Conservation (phyloP, 2,113 vertebrate species). For the Noturus placidus region DNA sequence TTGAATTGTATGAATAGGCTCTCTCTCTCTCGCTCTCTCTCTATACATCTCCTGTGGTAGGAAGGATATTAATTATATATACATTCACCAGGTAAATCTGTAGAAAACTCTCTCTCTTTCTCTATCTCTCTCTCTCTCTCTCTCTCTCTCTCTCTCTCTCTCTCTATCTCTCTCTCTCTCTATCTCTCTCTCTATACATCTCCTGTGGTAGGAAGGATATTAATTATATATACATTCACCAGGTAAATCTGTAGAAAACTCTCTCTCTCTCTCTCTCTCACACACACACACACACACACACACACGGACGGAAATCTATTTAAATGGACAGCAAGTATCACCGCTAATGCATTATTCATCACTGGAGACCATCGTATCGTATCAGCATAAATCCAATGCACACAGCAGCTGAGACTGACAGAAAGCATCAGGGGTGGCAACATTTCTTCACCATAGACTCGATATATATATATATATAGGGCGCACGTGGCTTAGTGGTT, state of each 20-base stretch:
- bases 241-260: neutral
- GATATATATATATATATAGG: no score
- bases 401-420: slow-evolving; percentile 16
- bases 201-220: neutral
- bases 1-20: neutral
- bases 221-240: neutral
- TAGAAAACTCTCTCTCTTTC: neutral
- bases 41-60: neutral
- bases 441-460: neutral
- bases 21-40: neutral
- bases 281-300: slow-evolving; percentile 11
- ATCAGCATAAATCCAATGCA: slow-evolving; percentile 24
- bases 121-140: neutral
- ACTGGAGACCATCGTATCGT: neutral
- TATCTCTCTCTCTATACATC: neutral
- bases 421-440: slow-evolving; percentile 4
- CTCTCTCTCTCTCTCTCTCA: neutral
- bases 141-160: neutral
- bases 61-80: neutral
- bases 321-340: slow-evolving; percentile 6
- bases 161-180: neutral
- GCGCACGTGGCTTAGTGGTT: no score
- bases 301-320: neutral
- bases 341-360: slow-evolving; percentile 24
- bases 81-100: neutral